Evolutionary conservation across 2,113 vertebrate genomes (phyloP).

Genomic region (Myotis davidii): DNA sequence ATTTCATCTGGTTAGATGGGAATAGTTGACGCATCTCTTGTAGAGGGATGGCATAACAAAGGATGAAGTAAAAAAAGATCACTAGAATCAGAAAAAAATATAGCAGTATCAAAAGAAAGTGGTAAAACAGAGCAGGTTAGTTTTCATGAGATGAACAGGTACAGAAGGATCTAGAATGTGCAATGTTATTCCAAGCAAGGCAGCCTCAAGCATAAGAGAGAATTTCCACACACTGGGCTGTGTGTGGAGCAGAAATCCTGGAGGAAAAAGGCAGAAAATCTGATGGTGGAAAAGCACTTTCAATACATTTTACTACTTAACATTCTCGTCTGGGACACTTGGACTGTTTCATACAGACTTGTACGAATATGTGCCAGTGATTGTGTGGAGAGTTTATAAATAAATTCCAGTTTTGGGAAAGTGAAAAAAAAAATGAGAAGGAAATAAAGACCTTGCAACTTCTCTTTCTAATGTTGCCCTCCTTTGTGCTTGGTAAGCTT

Average conservation of each 20-base stretch:
- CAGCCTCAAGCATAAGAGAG: rapidly evolving
- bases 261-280: background rate
- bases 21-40: background rate
- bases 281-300: background rate
- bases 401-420: background rate
- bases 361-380: background rate
- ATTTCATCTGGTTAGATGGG: background rate
- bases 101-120: background rate
- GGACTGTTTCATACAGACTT: background rate
- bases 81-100: background rate
- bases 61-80: background rate
- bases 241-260: background rate
- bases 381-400: background rate
- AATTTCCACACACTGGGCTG: background rate
- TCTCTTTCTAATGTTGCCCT: background rate
- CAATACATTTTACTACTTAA: background rate
- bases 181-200: background rate
- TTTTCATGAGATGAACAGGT: background rate
- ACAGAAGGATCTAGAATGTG: rapidly evolving
- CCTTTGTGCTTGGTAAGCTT: background rate
- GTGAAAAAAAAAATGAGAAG: background rate
- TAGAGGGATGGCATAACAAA: background rate
- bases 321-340: background rate
- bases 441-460: background rate
- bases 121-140: rapidly evolving